Conservation (phyloP, 2,888 invertebrate genomes). For the Idaea straminata region DNA sequence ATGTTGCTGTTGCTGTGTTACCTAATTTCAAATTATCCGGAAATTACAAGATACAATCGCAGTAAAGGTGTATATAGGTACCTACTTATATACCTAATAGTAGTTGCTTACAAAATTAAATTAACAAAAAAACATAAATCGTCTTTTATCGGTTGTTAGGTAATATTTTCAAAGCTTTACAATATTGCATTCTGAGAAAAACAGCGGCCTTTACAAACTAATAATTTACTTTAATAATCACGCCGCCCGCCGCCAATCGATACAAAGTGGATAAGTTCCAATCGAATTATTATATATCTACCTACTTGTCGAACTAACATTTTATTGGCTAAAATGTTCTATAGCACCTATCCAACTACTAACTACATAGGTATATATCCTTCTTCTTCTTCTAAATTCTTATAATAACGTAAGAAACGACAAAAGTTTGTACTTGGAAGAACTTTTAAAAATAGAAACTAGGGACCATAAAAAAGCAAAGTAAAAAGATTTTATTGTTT, state of each 20-base stretch:
- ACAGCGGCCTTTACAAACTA: conserved; percentile 4
- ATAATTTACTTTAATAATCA: not conserved
- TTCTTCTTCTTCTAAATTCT: too few relatives aligned
- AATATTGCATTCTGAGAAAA: conserved; percentile 3
- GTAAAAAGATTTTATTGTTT: too few relatives aligned
- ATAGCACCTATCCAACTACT: not conserved
- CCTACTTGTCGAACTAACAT: not conserved
- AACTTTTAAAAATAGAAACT: too few relatives aligned
- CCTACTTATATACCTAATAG: not conserved
- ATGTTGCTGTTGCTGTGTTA: not conserved
- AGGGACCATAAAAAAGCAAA: too few relatives aligned
- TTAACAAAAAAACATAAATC: not conserved
- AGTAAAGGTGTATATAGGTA: not conserved
- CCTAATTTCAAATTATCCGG: not conserved
- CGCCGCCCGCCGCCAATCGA: not conserved
- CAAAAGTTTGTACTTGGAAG: too few relatives aligned
- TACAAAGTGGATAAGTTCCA: not conserved
- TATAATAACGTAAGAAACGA: too few relatives aligned
- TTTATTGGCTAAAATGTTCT: too few relatives aligned
- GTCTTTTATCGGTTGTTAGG: not conserved
- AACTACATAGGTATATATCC: too few relatives aligned
- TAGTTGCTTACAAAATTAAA: not conserved
- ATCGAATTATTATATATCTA: not conserved
- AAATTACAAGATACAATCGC: not conserved
- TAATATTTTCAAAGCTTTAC: not conserved